phyloP scores from a whole-genome alignment of 2,797 vertebrate species.

The Periparus ater region DNA sequence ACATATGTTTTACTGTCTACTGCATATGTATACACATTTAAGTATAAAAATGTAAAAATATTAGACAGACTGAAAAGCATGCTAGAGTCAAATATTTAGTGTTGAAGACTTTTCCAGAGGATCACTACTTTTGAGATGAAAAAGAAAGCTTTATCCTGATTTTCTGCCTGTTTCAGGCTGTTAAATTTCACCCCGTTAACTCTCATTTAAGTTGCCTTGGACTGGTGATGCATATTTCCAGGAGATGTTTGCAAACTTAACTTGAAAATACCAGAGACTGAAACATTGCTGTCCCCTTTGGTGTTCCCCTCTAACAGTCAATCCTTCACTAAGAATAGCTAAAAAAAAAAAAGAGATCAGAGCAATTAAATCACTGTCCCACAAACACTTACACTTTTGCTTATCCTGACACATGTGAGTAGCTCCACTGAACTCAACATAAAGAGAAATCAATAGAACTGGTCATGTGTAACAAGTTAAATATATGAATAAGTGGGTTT shows the following conservation, averaged over 20 bases:
- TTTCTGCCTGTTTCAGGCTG: not conserved
- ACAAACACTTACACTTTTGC: constrained; percentile 39
- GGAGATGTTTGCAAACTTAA: not conserved
- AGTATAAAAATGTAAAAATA: not conserved
- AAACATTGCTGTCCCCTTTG: not conserved
- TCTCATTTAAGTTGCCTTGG: not conserved
- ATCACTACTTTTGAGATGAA: not conserved
- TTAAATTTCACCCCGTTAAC: not conserved
- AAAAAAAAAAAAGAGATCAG: not conserved
- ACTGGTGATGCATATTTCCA: not conserved
- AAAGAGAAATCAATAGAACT: constrained; percentile 44
- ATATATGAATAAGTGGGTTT: not conserved
- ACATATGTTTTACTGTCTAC: not conserved
- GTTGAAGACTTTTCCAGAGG: not conserved
- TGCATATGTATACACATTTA: not conserved
- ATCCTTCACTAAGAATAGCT: not conserved
- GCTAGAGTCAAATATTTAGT: not conserved
- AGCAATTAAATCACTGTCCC: constrained; percentile 57
- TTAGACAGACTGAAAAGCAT: not conserved
- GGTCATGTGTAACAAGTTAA: constrained; percentile 43
- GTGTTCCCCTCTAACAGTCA: not conserved
- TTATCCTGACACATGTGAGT: constrained; percentile 47
- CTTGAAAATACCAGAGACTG: not conserved
- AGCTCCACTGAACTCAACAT: constrained; percentile 36
- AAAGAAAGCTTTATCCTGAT: not conserved